Base-by-base conservation (phyloP, 2,888 invertebrate genomes). In the Apodemia hepburni region DNA sequence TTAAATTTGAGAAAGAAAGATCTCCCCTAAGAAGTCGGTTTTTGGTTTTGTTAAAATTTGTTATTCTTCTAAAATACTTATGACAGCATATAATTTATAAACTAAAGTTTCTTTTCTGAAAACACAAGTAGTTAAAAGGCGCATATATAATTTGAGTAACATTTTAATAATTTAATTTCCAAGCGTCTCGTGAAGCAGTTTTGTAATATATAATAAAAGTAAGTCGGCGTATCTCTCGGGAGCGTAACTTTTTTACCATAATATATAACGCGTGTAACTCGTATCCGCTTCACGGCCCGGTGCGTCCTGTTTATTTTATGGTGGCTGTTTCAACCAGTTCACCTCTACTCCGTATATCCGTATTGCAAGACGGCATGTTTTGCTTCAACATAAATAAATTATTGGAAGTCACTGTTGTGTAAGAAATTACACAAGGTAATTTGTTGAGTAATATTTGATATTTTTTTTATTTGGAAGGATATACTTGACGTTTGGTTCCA, bases 221-320 rank as follows among this genome's bases (percentile, higher is more conserved):
- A 57, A 57, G 29, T 57, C 29, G 6, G 22, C 12, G 54, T 27
- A 29, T 54, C 54, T 29, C 54, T 54, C 5, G 54, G 27, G 54
- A 27, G 54, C 54, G 54, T 29, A 27, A 29, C 54, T 12, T 51
- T 51, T 51, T 51, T 22, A 29, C 54, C 54, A 58, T 65, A 61
- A 65, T 64, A 66, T 63, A 66, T 65, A 65, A 62, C 64, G 49
- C 57, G 47, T 38, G 57, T 62, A 57, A 57, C 54, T 57, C 65
- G 61, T 62, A 61, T 63, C 63, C 63, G 66, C 59, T 66, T 65
- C 66, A 66, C 66, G 66, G 64, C n/a, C 61, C 63, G 58, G 22
- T 61, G 65, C 63, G 22, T 42, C 59, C 59, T 65, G 66, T 66
- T 66, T 66, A 61, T 66, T 65, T 61, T 65, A 66, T 62, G 60